These are phyloP conservation scores for Smittia sp. DNA, from an alignment of 2,888 invertebrate species.

Conservation along the genomic window DNA sequence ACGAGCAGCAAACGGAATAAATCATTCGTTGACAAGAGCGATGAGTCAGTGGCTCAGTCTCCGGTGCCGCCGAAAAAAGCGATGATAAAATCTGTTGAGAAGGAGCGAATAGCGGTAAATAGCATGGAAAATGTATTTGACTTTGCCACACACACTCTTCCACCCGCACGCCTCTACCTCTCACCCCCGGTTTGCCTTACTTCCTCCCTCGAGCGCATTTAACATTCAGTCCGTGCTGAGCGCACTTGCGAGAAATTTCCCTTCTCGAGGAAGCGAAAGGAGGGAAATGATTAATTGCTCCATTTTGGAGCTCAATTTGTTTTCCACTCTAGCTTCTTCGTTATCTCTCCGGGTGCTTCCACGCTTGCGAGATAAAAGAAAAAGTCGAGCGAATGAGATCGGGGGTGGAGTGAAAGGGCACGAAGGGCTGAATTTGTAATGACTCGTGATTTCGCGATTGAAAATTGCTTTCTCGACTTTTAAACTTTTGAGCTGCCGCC, in stretches of 20 bases:
- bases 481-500: neutral
- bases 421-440: conserved; percentile 36
- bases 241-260: conserved; percentile 18
- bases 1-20: conserved; percentile 37
- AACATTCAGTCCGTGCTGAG: conserved; percentile 33
- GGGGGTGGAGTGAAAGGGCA: neutral
- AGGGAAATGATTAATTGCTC: conserved; percentile 37
- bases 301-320: conserved; percentile 38
- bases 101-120: conserved; percentile 39
- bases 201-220: conserved; percentile 13
- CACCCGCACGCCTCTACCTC: neutral
- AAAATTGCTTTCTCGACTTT: conserved; percentile 12
- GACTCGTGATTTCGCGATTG: conserved; percentile 37
- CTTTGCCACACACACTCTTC: no score
- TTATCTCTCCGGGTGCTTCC: neutral
- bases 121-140: conserved; percentile 28
- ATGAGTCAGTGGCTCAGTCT: conserved; percentile 24
- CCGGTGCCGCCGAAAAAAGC: conserved; percentile 36
- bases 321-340: conserved; percentile 11
- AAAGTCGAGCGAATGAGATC: neutral
- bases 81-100: conserved; percentile 40
- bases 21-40: conserved; percentile 37
- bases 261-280: neutral
- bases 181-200: neutral
- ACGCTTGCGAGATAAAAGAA: neutral